Base-by-base conservation (phyloP, 2,113 vertebrate genomes). In the Oryzias melastigma region DNA sequence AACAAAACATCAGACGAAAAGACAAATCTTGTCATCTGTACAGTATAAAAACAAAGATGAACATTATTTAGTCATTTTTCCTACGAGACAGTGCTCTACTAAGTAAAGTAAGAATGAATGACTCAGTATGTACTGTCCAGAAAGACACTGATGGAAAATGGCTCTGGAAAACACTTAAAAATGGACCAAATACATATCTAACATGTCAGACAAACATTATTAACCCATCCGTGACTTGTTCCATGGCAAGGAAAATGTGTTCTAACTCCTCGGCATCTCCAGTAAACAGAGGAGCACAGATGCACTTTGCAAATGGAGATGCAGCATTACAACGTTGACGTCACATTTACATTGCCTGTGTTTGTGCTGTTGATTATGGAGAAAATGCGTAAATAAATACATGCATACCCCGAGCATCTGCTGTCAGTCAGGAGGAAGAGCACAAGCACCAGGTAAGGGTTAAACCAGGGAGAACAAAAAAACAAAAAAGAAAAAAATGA, bases 291-390 rank as follows among this genome's bases (percentile, higher is more conserved):
- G 78, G 76, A 64, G 71, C 64, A 58, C 69, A 71, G 80, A 73
- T 54, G 68, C 63, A 73, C 70, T 71, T 79, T 84, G 60, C 68
- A 78, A 77, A 76, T 49, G 62, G 56, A 75, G 58, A 62, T 68
- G 64, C 72, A 92, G 91, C 93, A 92, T 91, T 89, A 91, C 88
- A 69, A 87, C 92, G 84, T 89, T 87, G 92, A 90, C 93, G 90
- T 94, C 95, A 94, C 90, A 93, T 95, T 93, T 93, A 92, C 90
- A 93, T 94, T 93, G 93, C 93, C 91, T 93, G 93, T 94, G 93
- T 95, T 94, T 94, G 93, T 94, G 94, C 94, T 94, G 92, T 92
- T 93, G 92, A 92, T 94, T 87, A 66, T 77, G 90, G 89, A 93
- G 89, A 90, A 90, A 80, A 85, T 71, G 65, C 57, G 71, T 80